Conservation (phyloP, 2,113 vertebrate species). For the western clawed frog (Xenopus tropicalis) region DNA sequence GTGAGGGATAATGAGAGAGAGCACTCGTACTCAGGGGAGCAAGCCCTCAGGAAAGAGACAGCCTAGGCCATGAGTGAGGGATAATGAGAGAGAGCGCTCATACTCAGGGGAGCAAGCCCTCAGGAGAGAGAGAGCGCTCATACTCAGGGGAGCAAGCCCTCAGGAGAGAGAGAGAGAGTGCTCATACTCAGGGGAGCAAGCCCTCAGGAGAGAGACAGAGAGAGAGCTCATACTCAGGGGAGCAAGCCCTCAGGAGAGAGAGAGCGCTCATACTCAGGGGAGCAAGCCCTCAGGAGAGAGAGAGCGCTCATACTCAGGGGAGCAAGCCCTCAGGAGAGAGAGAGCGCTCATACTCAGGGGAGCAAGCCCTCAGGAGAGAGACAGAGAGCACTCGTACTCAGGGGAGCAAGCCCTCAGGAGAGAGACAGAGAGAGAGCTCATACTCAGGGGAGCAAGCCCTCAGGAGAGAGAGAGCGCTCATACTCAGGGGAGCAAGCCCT, state of each 20-base stretch:
- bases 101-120: no score
- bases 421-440: not conserved
- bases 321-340: no score
- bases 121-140: not conserved
- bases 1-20: not conserved
- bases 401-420: constrained; percentile 54
- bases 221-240: no score
- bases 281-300: not conserved
- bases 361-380: not conserved
- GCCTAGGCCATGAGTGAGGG: no score
- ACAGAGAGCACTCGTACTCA: not conserved
- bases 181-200: not conserved
- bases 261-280: not conserved
- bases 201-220: not conserved
- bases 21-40: not conserved
- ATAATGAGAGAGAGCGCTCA: constrained; percentile 50
- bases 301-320: no score
- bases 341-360: not conserved
- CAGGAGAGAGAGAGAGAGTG: not conserved
- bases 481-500: not conserved
- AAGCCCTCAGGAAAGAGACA: no score
- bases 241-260: no score
- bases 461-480: not conserved
- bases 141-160: not conserved
- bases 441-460: not conserved